Evolutionary conservation across 2,113 vertebrate genomes (phyloP).

Genomic region (Nycticebus coucang): DNA sequence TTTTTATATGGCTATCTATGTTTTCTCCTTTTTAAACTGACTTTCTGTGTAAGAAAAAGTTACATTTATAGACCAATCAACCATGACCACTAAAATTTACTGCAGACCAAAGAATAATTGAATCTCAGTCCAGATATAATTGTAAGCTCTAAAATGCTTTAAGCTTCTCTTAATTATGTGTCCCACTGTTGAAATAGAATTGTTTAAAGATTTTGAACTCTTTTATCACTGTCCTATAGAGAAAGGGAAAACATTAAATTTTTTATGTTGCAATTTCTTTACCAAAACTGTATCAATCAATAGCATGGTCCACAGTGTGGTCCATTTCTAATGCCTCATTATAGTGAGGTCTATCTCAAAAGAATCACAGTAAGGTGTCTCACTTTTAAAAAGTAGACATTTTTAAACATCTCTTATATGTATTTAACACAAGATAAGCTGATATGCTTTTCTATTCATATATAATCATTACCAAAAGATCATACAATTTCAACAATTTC

Average conservation of each 20-base stretch:
- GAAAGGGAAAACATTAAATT: background rate
- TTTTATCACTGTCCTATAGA: background rate
- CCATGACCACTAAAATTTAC: constrained; percentile 56
- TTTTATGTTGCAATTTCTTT: background rate
- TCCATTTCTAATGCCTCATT: background rate
- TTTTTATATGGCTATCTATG: background rate
- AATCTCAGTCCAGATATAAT: constrained; percentile 30
- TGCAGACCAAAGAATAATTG: constrained; percentile 43
- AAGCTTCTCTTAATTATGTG: constrained; percentile 49
- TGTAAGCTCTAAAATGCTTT: constrained; percentile 51
- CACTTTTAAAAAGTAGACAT: background rate
- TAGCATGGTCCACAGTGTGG: background rate
- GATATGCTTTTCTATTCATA: background rate
- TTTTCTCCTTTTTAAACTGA: background rate
- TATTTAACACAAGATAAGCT: background rate
- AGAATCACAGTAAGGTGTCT: background rate
- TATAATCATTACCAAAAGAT: constrained; percentile 7
- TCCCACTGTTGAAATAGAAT: background rate
- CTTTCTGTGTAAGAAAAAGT: constrained; percentile 35
- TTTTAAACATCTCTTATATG: background rate
- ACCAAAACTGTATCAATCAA: background rate
- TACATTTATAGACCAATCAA: background rate
- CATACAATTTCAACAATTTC: background rate
- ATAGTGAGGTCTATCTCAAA: background rate
- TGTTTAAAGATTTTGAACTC: background rate